Evolutionary conservation across 2,797 vertebrate genomes (phyloP).

Genomic region (Fringilla coelebs): DNA sequence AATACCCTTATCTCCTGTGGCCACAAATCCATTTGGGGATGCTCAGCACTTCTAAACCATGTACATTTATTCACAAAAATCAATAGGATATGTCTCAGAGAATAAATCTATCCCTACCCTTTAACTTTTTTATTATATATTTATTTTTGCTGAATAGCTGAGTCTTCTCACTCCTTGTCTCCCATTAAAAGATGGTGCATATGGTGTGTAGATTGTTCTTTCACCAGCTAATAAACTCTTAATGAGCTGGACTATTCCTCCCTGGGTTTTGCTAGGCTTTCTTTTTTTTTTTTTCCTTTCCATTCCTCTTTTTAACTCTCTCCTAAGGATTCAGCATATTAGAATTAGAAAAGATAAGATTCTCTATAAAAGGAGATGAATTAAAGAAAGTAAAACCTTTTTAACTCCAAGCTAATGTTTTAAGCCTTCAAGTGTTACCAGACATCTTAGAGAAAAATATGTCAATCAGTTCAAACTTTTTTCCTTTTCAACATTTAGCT

Average conservation of each 20-base stretch:
- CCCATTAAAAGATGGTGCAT: background rate
- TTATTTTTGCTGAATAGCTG: background rate
- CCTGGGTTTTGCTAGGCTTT: background rate
- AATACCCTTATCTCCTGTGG: background rate
- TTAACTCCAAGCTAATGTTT: background rate
- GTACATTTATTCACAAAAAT: background rate
- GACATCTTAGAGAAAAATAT: background rate
- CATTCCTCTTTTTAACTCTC: background rate
- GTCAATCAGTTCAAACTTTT: background rate
- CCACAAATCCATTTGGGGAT: background rate
- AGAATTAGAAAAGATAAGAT: background rate
- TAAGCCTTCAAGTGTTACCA: background rate
- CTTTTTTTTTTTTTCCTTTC: accelerated
- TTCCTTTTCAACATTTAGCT: background rate
- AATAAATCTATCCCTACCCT: background rate
- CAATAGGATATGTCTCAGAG: background rate
- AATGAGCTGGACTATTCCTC: background rate
- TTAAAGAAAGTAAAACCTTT: background rate
- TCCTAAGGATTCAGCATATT: background rate
- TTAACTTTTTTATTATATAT: background rate
- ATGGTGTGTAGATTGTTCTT: background rate
- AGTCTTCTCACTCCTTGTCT: background rate
- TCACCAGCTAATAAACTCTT: background rate
- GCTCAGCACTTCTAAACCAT: background rate
- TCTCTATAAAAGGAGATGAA: background rate